A percentile compares a stretch with the other conserved stretches of the same genome.
Conservation (phyloP, 2,888 invertebrate genomes). For the Nysson spinosus region DNA sequence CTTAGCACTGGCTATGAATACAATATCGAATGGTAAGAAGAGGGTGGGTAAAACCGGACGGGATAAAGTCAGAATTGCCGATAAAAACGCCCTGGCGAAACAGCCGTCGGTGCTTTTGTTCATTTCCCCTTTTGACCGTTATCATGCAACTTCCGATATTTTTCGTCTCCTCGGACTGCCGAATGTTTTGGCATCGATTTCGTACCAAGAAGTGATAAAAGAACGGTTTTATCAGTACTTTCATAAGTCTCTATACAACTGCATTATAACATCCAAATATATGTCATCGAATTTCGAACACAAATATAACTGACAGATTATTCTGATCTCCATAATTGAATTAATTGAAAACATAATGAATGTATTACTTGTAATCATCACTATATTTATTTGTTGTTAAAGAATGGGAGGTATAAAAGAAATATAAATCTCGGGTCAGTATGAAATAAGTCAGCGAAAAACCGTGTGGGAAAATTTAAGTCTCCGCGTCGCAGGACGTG, state of each 20-base stretch:
- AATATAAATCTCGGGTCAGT: neutral
- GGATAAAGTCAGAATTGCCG: constrained; percentile 57
- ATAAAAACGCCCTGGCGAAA: constrained; percentile 59
- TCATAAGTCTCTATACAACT: too few species aligned
- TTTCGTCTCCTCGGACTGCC: constrained; percentile 1
- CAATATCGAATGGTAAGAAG: constrained; percentile 62
- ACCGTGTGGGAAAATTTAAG: constrained; percentile 73
- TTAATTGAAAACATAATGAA: too few species aligned
- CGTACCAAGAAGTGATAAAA: neutral
- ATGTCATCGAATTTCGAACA: too few species aligned
- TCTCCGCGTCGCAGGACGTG: constrained; percentile 56
- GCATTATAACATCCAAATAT: too few species aligned
- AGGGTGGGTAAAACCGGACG: constrained; percentile 34
- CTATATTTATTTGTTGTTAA: too few species aligned
- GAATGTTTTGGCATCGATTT: neutral
- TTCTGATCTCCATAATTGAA: too few species aligned
- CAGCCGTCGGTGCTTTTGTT: constrained; percentile 38
- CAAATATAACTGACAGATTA: too few species aligned
- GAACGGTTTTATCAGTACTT: too few species aligned
- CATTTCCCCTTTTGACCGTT: constrained; percentile 30
- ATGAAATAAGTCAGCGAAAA: constrained; percentile 48
- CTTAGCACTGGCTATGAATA: constrained; percentile 68
- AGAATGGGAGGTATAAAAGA: too few species aligned
- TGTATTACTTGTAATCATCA: too few species aligned
- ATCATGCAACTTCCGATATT: constrained; percentile 23